A percentile compares a stretch with the other conserved stretches of the same genome.
Conservation (phyloP, 2,888 invertebrate species). For the Pteria penguin region DNA sequence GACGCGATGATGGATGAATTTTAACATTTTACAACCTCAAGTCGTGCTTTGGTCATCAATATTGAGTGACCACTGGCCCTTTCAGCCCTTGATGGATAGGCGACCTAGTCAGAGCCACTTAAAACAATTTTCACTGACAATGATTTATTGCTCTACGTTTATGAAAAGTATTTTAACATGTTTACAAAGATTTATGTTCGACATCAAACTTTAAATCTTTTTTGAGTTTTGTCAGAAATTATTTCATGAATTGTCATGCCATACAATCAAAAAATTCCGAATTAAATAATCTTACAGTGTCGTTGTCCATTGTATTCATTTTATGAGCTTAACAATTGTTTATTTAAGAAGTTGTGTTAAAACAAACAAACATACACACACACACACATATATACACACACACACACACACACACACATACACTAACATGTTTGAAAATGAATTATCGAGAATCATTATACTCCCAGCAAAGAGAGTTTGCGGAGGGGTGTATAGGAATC, state of each 20-base stretch:
- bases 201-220: not conserved
- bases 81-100: not conserved
- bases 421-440: too few relatives aligned
- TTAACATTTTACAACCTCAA: not conserved
- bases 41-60: slow-evolving; percentile 16
- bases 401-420: too few relatives aligned
- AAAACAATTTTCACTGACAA: slow-evolving; percentile 9
- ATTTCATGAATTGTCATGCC: not conserved
- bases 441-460: too few relatives aligned
- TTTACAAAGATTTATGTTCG: not conserved
- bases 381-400: too few relatives aligned
- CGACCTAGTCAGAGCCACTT: not conserved
- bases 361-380: too few relatives aligned
- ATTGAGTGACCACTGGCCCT: not conserved
- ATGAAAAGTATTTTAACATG: not conserved
- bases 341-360: too few relatives aligned
- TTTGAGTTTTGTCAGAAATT: not conserved
- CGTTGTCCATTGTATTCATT: too few relatives aligned
- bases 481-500: too few relatives aligned
- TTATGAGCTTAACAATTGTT: too few relatives aligned
- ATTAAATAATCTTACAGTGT: too few relatives aligned
- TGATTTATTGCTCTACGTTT: not conserved
- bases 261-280: not conserved
- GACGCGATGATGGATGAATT: slow-evolving; percentile 1
- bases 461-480: too few relatives aligned